A percentile compares a stretch with the other conserved stretches of the same genome.
Conservation (phyloP, 2,888 invertebrate species). For the Sphecodes monilicornis region DNA sequence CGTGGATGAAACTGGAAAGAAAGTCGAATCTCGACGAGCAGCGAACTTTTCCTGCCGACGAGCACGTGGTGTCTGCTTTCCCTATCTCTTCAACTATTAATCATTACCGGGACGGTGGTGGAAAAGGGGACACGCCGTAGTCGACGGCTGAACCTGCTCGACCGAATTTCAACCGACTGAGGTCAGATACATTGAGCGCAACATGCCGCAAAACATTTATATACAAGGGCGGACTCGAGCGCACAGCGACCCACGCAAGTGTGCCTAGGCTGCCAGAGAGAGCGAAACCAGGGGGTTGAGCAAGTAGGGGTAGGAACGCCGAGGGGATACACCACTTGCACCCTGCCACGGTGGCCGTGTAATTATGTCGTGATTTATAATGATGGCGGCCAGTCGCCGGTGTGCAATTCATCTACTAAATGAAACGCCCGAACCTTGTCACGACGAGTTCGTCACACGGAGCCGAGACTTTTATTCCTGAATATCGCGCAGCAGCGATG, state of each 20-base stretch:
- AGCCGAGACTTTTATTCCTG: constrained; percentile 60
- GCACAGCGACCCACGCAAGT: constrained; percentile 24
- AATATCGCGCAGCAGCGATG: constrained; percentile 39
- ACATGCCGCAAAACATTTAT: constrained; percentile 55
- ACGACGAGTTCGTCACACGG: constrained; percentile 71
- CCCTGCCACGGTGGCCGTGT: constrained; percentile 70
- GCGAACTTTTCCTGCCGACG: not conserved
- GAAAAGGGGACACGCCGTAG: constrained; percentile 40
- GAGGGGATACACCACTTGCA: constrained; percentile 62
- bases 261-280: constrained; percentile 27
- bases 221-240: constrained; percentile 25
- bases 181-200: constrained; percentile 66
- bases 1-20: not conserved
- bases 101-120: constrained; percentile 32
- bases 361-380: constrained; percentile 81
- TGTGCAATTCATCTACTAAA: constrained; percentile 75
- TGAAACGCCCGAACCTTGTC: constrained; percentile 77
- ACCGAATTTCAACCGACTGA: constrained; percentile 61
- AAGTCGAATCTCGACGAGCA: not conserved
- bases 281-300: constrained; percentile 54
- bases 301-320: constrained; percentile 57
- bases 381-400: constrained; percentile 75
- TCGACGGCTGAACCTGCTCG: constrained; percentile 56
- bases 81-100: constrained; percentile 52
- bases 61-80: not conserved